Conservation (phyloP, 1,140 invertebrate genomes). For the Orussus abietinus region DNA sequence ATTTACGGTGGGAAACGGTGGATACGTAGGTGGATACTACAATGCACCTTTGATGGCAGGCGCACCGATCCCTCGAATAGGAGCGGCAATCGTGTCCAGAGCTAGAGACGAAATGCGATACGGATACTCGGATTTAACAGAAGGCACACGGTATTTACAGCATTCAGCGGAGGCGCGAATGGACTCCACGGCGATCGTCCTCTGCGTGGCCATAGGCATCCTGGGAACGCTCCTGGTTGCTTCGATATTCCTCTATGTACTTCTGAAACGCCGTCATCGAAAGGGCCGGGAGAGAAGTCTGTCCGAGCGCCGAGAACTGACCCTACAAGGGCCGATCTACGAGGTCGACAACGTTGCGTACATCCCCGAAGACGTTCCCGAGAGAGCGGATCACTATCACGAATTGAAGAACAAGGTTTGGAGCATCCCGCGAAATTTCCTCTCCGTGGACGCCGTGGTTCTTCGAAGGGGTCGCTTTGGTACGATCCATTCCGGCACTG, state of each 20-base stretch:
- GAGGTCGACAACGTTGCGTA: conserved; percentile 60
- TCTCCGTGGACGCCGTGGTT: conserved; percentile 64
- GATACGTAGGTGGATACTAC: conserved; percentile 69
- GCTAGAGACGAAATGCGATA: conserved; percentile 61
- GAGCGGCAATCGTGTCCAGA: conserved; percentile 68
- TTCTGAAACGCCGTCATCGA: conserved; percentile 56
- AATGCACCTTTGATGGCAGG: conserved; percentile 71
- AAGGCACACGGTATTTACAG: too few species aligned
- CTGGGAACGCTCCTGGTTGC: conserved; percentile 57
- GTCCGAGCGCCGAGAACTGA: conserved; percentile 64
- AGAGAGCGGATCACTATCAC: conserved; percentile 66
- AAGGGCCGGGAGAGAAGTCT: conserved; percentile 50
- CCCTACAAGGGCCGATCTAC: conserved; percentile 62
- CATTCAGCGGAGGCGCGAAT: conserved; percentile 44
- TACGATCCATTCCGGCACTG: conserved; percentile 63
- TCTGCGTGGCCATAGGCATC: conserved; percentile 62
- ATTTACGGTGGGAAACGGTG: conserved; percentile 77
- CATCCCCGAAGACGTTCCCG: conserved; percentile 66
- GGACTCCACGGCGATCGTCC: conserved; percentile 43
- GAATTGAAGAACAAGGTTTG: conserved; percentile 70
- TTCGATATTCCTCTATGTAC: conserved; percentile 60
- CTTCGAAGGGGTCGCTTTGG: conserved; percentile 74
- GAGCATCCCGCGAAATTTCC: conserved; percentile 66
- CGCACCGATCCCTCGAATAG: conserved; percentile 56
- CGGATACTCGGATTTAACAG: conserved; percentile 62